Conservation (phyloP, 1,140 invertebrate genomes). For the Bombus sibiricus region DNA sequence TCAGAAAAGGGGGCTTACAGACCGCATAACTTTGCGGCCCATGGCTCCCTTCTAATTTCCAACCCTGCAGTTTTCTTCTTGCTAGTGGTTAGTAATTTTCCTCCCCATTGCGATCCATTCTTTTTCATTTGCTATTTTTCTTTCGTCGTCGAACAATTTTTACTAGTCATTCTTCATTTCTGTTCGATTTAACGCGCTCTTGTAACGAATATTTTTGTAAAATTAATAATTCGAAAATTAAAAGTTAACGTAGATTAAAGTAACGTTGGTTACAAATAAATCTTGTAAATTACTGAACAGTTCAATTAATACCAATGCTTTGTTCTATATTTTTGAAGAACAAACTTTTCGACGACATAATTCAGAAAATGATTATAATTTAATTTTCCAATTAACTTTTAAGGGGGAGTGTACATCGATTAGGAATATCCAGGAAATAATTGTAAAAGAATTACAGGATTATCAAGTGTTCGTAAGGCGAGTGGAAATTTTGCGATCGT, state of each 20-base stretch:
- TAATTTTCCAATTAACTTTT: not conserved
- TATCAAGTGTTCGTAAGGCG: not conserved
- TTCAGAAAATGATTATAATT: too few relatives aligned
- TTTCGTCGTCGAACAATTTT: not conserved
- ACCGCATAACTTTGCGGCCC: constrained; percentile 21
- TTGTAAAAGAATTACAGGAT: not conserved
- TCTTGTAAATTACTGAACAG: not conserved
- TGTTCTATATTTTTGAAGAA: too few relatives aligned
- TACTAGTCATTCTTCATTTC: not conserved
- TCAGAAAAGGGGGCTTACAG: not conserved
- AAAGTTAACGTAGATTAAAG: not conserved
- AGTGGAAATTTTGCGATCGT: constrained; percentile 15
- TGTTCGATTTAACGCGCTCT: not conserved
- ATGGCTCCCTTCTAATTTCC: constrained; percentile 9
- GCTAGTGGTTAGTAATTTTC: constrained; percentile 13
- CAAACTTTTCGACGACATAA: too few relatives aligned
- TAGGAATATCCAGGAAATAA: not conserved
- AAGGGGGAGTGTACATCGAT: rapidly evolving
- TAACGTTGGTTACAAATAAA: not conserved
- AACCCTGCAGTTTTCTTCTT: constrained; percentile 9
- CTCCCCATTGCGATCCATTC: not conserved
- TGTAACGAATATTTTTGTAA: not conserved
- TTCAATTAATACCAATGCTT: not conserved
- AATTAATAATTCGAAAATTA: not conserved
- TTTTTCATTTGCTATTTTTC: not conserved